Conservation (phyloP, 2,113 vertebrate species). For the Fulica atra region DNA sequence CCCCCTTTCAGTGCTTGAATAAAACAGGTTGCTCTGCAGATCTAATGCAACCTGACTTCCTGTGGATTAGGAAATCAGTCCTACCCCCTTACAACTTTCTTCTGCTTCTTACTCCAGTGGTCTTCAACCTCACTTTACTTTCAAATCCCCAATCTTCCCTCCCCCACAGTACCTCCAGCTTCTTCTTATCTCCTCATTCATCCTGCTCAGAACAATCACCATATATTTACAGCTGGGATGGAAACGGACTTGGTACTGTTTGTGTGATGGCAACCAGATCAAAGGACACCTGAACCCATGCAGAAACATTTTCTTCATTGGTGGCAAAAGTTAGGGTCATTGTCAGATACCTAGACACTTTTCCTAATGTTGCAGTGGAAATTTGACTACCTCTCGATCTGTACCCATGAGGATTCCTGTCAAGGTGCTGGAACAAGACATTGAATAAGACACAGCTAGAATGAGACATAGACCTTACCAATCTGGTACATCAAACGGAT, state of each 20-base stretch:
- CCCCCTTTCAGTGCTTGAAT: not conserved
- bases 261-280: not conserved
- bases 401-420: not conserved
- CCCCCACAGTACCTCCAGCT: not conserved
- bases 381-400: not conserved
- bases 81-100: not conserved
- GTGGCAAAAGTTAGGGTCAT: not conserved
- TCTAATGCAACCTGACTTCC: not conserved
- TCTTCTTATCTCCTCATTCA: not conserved
- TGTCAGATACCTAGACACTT: not conserved
- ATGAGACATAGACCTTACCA: not conserved
- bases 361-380: not conserved
- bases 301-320: not conserved
- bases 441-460: not conserved
- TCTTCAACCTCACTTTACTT: not conserved
- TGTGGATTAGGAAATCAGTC: not conserved
- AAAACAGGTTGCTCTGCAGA: not conserved
- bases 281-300: not conserved
- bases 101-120: not conserved
- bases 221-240: not conserved
- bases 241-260: not conserved
- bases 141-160: not conserved
- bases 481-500: not conserved
- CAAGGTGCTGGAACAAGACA: not conserved
- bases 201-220: not conserved